Conservation (phyloP, 2,113 vertebrate species). For the Malurus cyaneus region DNA sequence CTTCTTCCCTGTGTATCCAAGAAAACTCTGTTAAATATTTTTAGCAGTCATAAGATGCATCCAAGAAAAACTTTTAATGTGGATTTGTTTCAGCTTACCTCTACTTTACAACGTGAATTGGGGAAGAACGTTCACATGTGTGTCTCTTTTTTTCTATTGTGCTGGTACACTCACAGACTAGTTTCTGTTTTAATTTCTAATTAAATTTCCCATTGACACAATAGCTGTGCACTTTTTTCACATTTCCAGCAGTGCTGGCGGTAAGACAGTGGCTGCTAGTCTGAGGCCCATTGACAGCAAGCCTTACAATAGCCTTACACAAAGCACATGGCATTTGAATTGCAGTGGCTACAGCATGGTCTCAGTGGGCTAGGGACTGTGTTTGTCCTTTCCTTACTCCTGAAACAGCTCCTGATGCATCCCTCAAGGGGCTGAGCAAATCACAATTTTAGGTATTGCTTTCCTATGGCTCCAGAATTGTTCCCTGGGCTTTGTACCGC, state of each 20-base stretch:
- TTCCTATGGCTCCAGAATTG: background rate
- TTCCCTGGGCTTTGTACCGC: background rate
- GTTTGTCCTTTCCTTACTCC: background rate
- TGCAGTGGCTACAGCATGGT: background rate
- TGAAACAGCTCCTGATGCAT: background rate
- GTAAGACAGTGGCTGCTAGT: no score
- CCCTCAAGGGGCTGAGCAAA: background rate
- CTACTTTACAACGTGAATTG: background rate
- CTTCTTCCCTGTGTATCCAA: background rate
- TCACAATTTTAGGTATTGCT: background rate
- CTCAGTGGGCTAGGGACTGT: background rate
- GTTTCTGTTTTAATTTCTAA: background rate
- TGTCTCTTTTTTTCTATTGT: background rate
- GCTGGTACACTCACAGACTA: background rate
- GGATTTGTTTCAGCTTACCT: background rate
- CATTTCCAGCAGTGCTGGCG: background rate
- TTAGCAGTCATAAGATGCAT: background rate
- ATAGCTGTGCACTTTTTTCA: background rate
- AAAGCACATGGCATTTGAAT: background rate
- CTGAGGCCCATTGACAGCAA: background rate
- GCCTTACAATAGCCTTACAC: background rate
- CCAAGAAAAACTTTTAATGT: background rate
- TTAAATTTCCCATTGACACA: background rate
- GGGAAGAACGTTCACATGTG: background rate
- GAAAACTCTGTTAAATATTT: background rate